Conservation (phyloP, 2,797 vertebrate species). For the Chloroceryle amazona region DNA sequence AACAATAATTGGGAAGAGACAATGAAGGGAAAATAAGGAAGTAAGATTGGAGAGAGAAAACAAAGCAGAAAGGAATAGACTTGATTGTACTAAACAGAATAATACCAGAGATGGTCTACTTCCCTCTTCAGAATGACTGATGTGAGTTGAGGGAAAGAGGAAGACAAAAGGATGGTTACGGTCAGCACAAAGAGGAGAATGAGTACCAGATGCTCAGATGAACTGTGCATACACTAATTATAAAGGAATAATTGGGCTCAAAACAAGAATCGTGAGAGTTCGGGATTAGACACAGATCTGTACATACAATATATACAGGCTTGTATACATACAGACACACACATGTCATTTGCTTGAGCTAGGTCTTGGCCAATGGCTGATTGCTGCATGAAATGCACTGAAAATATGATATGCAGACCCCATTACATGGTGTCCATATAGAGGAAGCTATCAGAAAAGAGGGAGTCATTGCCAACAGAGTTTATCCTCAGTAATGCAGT, state of each 20-base stretch:
- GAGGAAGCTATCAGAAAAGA: neutral
- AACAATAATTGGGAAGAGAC: neutral
- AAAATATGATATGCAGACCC: neutral
- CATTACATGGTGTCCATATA: neutral
- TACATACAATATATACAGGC: neutral
- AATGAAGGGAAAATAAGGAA: neutral
- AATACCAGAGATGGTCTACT: neutral
- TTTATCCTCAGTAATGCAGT: fast-evolving
- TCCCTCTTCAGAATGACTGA: neutral
- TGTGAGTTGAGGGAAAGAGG: neutral
- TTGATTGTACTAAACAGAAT: neutral
- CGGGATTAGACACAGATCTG: neutral
- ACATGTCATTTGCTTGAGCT: neutral
- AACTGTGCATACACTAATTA: neutral
- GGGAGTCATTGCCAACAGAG: neutral
- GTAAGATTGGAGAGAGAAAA: neutral
- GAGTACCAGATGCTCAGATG: neutral
- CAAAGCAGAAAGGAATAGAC: neutral
- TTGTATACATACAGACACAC: neutral
- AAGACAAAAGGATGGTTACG: neutral
- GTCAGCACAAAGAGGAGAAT: neutral
- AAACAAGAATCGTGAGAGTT: neutral
- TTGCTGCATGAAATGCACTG: neutral
- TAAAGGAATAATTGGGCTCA: neutral
- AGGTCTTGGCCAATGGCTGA: neutral